A percentile compares a stretch with the other conserved stretches of the same genome.
These are phyloP conservation scores for Dicentrarchus labrax DNA, from an alignment of 2,113 vertebrate genomes.

Conservation along the genomic window DNA sequence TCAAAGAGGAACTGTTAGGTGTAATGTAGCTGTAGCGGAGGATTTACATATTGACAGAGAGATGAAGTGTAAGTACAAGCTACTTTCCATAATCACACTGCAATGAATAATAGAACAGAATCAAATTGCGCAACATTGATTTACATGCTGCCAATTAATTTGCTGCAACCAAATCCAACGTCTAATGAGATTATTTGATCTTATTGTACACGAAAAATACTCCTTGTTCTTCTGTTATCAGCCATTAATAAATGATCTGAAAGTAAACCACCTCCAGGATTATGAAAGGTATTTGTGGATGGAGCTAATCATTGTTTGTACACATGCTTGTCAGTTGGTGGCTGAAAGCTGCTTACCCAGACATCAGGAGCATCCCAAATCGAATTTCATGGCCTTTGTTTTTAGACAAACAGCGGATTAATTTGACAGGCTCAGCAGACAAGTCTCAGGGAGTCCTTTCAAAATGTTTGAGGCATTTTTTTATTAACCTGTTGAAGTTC, in stretches of 20 bases:
- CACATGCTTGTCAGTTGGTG: constrained; percentile 57
- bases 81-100: constrained; percentile 58
- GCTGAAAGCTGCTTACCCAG: constrained; percentile 64
- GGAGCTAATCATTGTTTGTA: constrained; percentile 72
- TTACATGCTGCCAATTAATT: constrained; percentile 55
- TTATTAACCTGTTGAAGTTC: constrained; percentile 8
- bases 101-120: constrained; percentile 47
- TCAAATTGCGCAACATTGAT: constrained; percentile 33
- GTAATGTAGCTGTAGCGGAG: not conserved
- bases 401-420: constrained; percentile 69
- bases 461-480: not conserved
- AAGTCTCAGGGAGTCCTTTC: not conserved
- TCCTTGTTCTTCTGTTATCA: constrained; percentile 33
- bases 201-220: constrained; percentile 41
- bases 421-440: constrained; percentile 36
- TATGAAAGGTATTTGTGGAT: constrained; percentile 43
- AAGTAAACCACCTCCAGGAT: constrained; percentile 30
- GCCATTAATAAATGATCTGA: constrained; percentile 42
- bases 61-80: constrained; percentile 48
- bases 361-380: constrained; percentile 56
- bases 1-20: not conserved
- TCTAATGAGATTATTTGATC: constrained; percentile 65
- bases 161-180: constrained; percentile 29
- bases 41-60: constrained; percentile 65
- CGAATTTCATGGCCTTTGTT: constrained; percentile 65